These are phyloP conservation scores for Microcebus jonahi DNA, from an alignment of 2,113 vertebrate species.

Conservation along the genomic window DNA sequence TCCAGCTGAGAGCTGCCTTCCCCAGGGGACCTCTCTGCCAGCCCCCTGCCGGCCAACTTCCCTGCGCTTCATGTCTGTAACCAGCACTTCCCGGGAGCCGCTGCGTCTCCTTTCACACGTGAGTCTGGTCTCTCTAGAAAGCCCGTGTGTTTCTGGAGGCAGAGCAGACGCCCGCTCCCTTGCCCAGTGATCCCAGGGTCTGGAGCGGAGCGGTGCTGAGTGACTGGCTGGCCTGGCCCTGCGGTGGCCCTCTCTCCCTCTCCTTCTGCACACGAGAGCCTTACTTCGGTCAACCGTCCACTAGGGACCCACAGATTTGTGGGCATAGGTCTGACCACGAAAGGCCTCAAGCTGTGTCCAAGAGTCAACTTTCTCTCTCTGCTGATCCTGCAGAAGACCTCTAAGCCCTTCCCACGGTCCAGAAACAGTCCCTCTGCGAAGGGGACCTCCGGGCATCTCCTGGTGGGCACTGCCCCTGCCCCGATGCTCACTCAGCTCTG, in stretches of 20 bases:
- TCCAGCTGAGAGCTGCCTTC: neutral
- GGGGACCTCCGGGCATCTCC: neutral
- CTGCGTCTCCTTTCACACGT: accelerated
- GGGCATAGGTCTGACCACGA: neutral
- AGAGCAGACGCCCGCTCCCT: neutral
- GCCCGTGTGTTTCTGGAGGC: neutral
- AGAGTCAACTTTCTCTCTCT: neutral
- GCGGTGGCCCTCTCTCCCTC: neutral
- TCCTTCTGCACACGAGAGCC: neutral
- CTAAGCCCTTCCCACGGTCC: neutral
- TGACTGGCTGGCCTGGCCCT: neutral
- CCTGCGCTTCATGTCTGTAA: neutral
- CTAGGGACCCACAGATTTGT: neutral
- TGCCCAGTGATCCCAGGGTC: neutral
- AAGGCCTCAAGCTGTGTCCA: neutral
- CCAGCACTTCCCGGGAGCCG: neutral
- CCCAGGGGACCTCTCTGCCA: neutral
- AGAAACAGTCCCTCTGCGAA: neutral
- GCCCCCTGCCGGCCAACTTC: neutral
- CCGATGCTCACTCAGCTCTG: conserved; percentile 14
- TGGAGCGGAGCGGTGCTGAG: too few species aligned
- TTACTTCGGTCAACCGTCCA: neutral
- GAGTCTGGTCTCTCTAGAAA: neutral
- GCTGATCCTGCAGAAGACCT: neutral
- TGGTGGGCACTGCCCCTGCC: neutral